phyloP scores from a whole-genome alignment of 2,797 vertebrate genomes.

The Hybognathus amarus region DNA sequence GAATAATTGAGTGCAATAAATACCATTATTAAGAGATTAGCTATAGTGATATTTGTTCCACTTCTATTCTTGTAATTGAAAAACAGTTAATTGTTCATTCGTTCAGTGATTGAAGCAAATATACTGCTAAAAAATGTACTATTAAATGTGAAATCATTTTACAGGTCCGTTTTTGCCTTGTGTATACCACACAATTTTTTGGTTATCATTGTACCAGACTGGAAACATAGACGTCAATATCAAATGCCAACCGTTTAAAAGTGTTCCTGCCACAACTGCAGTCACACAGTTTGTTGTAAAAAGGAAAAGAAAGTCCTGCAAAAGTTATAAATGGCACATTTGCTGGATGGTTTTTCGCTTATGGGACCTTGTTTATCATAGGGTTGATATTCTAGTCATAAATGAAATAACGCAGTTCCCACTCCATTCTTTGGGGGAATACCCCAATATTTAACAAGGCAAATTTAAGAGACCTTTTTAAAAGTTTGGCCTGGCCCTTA shows the following conservation, averaged over 20 bases:
- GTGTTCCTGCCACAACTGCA: not conserved
- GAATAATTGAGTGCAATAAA: not conserved
- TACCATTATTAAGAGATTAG: constrained; percentile 13
- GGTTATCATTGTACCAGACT: constrained; percentile 28
- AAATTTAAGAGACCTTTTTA: constrained; percentile 73
- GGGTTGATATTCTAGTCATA: constrained; percentile 14
- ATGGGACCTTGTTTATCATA: constrained; percentile 34
- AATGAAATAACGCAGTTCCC: constrained; percentile 40
- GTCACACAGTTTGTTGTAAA: constrained; percentile 11
- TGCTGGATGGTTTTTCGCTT: constrained; percentile 20
- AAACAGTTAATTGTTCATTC: not conserved
- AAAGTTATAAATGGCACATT: constrained; percentile 10
- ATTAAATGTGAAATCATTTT: not conserved
- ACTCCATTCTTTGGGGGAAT: constrained; percentile 62
- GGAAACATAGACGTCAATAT: constrained; percentile 8
- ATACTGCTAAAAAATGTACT: not conserved
- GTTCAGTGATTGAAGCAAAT: not conserved
- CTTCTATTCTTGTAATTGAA: not conserved
- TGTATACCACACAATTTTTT: not conserved
- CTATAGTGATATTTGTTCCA: not conserved
- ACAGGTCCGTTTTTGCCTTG: not conserved
- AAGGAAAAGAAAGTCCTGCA: not conserved
- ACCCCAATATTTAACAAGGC: constrained; percentile 66
- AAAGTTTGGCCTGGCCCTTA: constrained; percentile 66
- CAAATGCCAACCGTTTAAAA: not conserved